Conservation (phyloP, 2,797 vertebrate species). For the Danionella dracula region DNA sequence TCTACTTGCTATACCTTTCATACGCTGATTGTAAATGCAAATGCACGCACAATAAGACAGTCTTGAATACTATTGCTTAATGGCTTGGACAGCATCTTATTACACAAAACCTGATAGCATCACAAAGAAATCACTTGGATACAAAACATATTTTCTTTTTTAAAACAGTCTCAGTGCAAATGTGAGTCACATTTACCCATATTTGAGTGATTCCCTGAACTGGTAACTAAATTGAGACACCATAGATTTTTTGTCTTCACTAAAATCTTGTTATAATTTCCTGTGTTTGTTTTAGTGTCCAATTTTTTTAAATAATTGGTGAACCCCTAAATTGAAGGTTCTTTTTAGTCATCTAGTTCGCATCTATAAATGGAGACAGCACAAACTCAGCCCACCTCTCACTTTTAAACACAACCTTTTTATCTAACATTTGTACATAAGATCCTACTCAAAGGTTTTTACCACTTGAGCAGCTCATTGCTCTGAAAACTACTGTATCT, state of each 20-base stretch:
- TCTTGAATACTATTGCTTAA: conserved; percentile 50
- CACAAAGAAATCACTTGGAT: conserved; percentile 32
- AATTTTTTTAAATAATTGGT: conserved; percentile 28
- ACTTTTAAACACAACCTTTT: conserved; percentile 44
- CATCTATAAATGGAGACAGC: conserved; percentile 32
- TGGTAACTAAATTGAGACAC: conserved; percentile 30
- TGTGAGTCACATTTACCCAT: conserved; percentile 31
- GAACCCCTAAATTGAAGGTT: conserved; percentile 27
- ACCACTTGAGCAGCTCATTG: conserved; percentile 35
- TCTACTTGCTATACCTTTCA: conserved; percentile 37
- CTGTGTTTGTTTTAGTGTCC: neutral
- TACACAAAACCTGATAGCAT: conserved; percentile 27
- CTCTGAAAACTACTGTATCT: conserved; percentile 24
- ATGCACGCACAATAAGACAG: conserved; percentile 38
- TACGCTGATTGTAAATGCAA: conserved; percentile 43
- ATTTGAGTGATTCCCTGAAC: conserved; percentile 17
- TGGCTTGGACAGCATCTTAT: conserved; percentile 35
- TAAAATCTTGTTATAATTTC: conserved; percentile 47
- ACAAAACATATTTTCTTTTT: conserved; percentile 31
- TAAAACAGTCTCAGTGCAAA: conserved; percentile 33
- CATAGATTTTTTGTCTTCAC: conserved; percentile 51
- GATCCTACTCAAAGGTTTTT: conserved; percentile 73
- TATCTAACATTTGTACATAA: conserved; percentile 94
- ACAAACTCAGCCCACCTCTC: conserved; percentile 33
- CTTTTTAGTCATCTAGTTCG: conserved; percentile 28